Evolutionary conservation across 1,140 invertebrate genomes (phyloP).

Genomic region (Ceratitis capitata): DNA sequence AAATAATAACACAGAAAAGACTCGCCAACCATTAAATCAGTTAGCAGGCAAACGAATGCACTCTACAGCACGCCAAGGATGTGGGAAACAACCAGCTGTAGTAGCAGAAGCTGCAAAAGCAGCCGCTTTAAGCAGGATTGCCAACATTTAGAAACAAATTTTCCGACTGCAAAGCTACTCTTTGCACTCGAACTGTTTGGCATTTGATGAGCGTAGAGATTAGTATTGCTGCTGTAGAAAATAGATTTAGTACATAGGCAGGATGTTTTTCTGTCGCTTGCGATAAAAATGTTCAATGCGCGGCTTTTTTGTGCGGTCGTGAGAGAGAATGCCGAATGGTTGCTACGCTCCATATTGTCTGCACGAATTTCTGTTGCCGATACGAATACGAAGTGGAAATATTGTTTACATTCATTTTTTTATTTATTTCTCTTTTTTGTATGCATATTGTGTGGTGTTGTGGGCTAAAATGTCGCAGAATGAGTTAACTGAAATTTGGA

Average conservation of each 20-base stretch:
- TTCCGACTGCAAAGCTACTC: neutral
- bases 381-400: neutral
- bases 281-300: neutral
- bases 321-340: too few species aligned
- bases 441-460: too few species aligned
- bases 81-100: too few species aligned
- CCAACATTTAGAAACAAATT: too few species aligned
- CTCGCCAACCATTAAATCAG: too few species aligned
- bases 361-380: neutral
- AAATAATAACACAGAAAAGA: too few species aligned
- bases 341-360: neutral
- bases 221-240: neutral
- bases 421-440: too few species aligned
- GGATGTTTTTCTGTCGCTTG: neutral
- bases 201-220: neutral
- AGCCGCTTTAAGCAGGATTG: neutral
- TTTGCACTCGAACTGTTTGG: neutral
- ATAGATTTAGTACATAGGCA: neutral
- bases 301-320: too few species aligned
- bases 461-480: neutral
- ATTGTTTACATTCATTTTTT: neutral
- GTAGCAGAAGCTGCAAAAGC: neutral
- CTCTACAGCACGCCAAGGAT: conserved; percentile 4
- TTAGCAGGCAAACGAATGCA: neutral
- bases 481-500: neutral